Base-by-base conservation (phyloP, 2,888 invertebrate species). In the Drosophila subquinaria region DNA sequence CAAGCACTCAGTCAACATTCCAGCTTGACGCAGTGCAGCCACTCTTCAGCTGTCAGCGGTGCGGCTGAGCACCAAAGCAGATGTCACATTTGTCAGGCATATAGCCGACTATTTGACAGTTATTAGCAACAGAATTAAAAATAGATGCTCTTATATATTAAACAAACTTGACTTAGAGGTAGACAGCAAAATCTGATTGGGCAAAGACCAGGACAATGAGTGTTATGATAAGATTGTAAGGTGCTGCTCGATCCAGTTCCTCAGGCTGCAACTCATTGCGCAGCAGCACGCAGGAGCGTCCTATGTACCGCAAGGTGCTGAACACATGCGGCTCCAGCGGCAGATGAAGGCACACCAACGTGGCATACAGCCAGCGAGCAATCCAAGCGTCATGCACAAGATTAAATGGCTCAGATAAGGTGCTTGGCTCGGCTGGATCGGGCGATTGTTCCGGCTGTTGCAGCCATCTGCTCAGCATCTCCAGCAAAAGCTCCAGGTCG, bases 261-360 rank as follows among this genome's bases (percentile, higher is more conserved):
- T 86, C 66, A 0, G 79, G 73, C n/a, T 73, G 69, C 8, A 92
- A 66, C 67, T 84, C 76, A 43, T 90, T 91, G 27, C 92, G 88
- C 8, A 91, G 64, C 15, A 81, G 69, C 45, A 92, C 88, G 77
- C 91, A 92, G 15, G 85, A 74, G 50, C 91, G 91, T 0, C 91
- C 93, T 45, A 93, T 91, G 15, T 88, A 85, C 0, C 93, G 86
- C 45, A 93, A 67, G 0, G 90, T 85, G 68, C 91, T 92, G 43
- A 91, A 92, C 2, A 92, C 90, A 65, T 90, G 75, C 3, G 93
- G 92, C 64, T 92, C 92, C 52, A 93, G 68, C 1, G 93, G 93
- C 55, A 92, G 67, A 47, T 92, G 91, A 2, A 93, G 76, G 38
- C 93, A 93, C 15, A 89, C 90, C 23, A 93, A 67, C 1, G 89